Conservation (phyloP, 2,888 invertebrate genomes). For the Brenthis daphne region DNA sequence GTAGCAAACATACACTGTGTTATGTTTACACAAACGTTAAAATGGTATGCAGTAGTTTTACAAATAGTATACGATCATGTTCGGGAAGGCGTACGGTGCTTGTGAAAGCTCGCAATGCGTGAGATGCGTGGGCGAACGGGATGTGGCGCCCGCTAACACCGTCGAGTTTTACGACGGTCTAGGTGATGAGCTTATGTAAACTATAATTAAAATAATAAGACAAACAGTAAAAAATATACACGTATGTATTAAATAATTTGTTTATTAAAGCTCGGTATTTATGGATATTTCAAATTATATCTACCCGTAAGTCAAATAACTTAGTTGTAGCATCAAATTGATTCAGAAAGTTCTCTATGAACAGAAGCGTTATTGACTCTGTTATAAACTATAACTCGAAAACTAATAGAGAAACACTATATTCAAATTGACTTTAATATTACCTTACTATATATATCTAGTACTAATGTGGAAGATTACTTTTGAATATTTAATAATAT, state of each 20-base stretch:
- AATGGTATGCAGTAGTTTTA: slow-evolving; percentile 40
- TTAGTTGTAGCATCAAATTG: slow-evolving; percentile 62
- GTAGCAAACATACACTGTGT: slow-evolving; percentile 38
- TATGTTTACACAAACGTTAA: slow-evolving; percentile 40
- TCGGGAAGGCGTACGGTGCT: slow-evolving; percentile 53
- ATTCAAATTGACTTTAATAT: slow-evolving; percentile 53
- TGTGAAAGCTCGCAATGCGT: slow-evolving; percentile 77
- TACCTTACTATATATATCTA: slow-evolving; percentile 52
- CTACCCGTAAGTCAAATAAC: not conserved
- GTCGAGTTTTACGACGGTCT: slow-evolving; percentile 43
- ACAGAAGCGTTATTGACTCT: slow-evolving; percentile 66
- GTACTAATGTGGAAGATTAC: slow-evolving; percentile 33
- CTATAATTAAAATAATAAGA: slow-evolving; percentile 3
- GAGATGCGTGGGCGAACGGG: slow-evolving; percentile 73
- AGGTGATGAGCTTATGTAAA: slow-evolving; percentile 36
- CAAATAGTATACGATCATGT: slow-evolving; percentile 47
- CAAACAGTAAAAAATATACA: not conserved
- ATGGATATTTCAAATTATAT: not conserved
- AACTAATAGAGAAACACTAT: slow-evolving; percentile 69
- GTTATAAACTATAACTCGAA: slow-evolving; percentile 60
- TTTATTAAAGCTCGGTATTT: not conserved
- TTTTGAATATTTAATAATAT: too few relatives aligned
- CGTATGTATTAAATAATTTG: too few relatives aligned
- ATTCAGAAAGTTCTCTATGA: slow-evolving; percentile 55
- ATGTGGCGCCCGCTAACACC: slow-evolving; percentile 59